phyloP scores from a whole-genome alignment of 23 tunicate genomes.

The Ciona savignyi region DNA sequence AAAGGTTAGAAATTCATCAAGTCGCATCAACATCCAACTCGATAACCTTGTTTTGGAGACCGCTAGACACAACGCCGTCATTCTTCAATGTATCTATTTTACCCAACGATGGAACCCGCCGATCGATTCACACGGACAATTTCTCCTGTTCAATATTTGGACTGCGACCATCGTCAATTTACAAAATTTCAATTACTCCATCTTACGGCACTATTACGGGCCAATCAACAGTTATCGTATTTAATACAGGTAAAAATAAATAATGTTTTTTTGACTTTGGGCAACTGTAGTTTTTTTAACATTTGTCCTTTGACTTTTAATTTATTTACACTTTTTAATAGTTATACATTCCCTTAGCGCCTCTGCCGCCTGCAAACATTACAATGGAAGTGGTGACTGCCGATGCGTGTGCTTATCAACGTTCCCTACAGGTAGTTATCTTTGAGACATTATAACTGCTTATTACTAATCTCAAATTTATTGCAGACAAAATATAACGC shows the following conservation, averaged over 20 bases:
- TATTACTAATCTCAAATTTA: too few relatives aligned
- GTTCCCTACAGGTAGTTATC: neutral
- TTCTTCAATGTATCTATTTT: neutral
- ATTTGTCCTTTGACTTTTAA: too few relatives aligned
- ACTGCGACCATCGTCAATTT: conserved; percentile 3
- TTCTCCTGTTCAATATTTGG: neutral
- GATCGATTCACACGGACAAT: neutral
- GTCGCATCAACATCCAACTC: conserved; percentile 3
- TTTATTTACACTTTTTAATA: too few relatives aligned
- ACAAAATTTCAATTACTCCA: conserved; percentile 2
- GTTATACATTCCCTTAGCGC: neutral
- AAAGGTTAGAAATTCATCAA: neutral
- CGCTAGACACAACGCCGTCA: neutral
- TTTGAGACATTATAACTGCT: too few relatives aligned
- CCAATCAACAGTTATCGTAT: conserved; percentile 13
- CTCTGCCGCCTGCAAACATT: conserved; percentile 12
- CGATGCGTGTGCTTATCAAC: neutral
- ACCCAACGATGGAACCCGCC: neutral
- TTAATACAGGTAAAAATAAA: conserved; percentile 22
- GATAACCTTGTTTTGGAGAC: neutral
- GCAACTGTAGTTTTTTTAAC: too few relatives aligned
- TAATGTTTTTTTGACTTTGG: too few relatives aligned
- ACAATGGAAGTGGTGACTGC: neutral
- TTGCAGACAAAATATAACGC: neutral
- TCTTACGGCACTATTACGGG: neutral